phyloP scores from a whole-genome alignment of 1,140 invertebrate species.

The Brachionus rubens region DNA sequence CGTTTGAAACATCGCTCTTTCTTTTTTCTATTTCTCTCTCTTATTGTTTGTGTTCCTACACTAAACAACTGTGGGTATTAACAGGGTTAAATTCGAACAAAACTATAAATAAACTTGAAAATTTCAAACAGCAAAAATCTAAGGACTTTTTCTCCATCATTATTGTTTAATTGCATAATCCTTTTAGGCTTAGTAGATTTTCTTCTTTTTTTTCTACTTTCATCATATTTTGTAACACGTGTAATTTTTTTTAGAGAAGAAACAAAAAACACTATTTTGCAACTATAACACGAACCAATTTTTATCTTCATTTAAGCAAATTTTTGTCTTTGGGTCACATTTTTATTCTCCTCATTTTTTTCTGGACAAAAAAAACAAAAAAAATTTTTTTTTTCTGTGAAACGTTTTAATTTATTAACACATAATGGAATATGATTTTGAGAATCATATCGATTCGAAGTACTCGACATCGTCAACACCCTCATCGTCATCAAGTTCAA shows the following conservation, averaged over 20 bases:
- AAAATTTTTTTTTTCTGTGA: too few relatives aligned
- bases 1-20: too few relatives aligned
- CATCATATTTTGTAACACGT: too few relatives aligned
- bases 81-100: too few relatives aligned
- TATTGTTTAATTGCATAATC: not conserved
- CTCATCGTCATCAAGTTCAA: conserved; percentile 10
- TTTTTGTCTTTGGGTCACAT: not conserved
- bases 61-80: too few relatives aligned
- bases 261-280: too few relatives aligned
- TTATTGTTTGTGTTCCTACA: too few relatives aligned
- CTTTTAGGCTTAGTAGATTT: conserved; percentile 17
- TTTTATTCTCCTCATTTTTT: conserved; percentile 14
- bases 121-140: too few relatives aligned
- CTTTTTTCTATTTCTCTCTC: too few relatives aligned
- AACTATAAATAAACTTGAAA: not conserved
- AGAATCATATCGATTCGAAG: conserved; percentile 11
- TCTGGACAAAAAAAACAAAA: too few relatives aligned
- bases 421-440: conserved; percentile 38
- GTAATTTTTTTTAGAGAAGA: too few relatives aligned
- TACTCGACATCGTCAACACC: conserved; percentile 15
- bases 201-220: not conserved
- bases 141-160: not conserved
- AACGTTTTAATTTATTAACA: not conserved
- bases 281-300: not conserved
- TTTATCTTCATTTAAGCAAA: conserved; percentile 36